Evolutionary conservation across 1,140 invertebrate genomes (phyloP).

Genomic region (Pectinophora gossypiella): DNA sequence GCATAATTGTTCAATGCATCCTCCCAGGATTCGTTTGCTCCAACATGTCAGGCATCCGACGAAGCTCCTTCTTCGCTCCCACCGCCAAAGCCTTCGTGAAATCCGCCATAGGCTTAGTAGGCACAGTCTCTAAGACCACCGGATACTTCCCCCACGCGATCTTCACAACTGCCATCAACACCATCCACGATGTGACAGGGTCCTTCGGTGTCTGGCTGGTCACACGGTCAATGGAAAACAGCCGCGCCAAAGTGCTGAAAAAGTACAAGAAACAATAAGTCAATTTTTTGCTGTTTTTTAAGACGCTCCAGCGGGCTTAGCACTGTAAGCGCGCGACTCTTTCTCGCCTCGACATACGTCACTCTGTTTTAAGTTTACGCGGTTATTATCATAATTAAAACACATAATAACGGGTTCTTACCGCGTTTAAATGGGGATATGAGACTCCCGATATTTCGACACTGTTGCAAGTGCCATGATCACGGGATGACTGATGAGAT

Average conservation of each 20-base stretch:
- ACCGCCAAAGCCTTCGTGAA: constrained; percentile 86
- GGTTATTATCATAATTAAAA: no score
- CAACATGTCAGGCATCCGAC: constrained; percentile 93
- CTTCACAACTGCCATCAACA: constrained; percentile 76
- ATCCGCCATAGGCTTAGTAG: constrained; percentile 85
- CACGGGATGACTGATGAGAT: no score
- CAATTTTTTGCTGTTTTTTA: constrained; percentile 4
- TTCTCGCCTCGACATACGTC: no score
- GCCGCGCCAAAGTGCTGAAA: constrained; percentile 37
- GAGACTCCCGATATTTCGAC: no score
- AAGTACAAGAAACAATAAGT: constrained; percentile 60
- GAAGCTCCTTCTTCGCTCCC: constrained; percentile 87
- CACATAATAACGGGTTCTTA: no score
- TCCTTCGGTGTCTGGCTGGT: constrained; percentile 77
- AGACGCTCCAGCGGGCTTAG: no score
- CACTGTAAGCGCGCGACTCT: no score
- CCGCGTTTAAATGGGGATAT: no score
- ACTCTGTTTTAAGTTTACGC: no score
- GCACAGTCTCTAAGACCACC: constrained; percentile 83
- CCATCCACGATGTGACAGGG: constrained; percentile 71
- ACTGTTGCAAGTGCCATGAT: no score
- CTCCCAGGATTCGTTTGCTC: constrained; percentile 92
- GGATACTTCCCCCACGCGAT: constrained; percentile 87
- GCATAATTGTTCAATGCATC: constrained; percentile 90
- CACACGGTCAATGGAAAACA: constrained; percentile 78